Percentiles rank a stretch among this genome's conserved stretches.
Conservation (phyloP, 2,888 invertebrate species). For the Megalurothrips usitatus region DNA sequence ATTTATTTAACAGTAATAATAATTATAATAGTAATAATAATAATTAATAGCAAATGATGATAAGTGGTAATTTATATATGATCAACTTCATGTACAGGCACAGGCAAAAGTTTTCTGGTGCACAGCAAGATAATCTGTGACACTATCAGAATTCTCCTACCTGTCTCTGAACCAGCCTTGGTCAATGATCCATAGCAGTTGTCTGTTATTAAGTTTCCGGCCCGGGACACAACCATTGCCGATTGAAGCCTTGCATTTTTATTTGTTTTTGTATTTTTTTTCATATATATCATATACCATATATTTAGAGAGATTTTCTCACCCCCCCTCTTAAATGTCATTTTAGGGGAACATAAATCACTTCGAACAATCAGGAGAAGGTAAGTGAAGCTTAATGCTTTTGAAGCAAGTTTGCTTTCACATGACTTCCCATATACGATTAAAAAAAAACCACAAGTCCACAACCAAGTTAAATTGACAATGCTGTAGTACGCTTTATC, state of each 20-base stretch:
- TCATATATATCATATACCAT: constrained; percentile 27
- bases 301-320: constrained; percentile 24
- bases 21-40: constrained; percentile 27
- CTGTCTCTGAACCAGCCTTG: constrained; percentile 23
- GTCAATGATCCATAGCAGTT: constrained; percentile 24
- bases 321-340: constrained; percentile 10
- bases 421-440: background rate
- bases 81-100: constrained; percentile 22
- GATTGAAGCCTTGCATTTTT: constrained; percentile 25
- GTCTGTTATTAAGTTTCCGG: constrained; percentile 26
- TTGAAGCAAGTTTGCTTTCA: background rate
- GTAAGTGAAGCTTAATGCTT: background rate
- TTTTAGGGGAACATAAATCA: constrained; percentile 21
- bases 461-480: constrained; percentile 26
- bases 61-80: constrained; percentile 27
- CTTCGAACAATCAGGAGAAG: constrained; percentile 21
- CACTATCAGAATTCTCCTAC: background rate
- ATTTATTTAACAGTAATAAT: constrained; percentile 27
- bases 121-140: background rate
- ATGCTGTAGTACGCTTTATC: constrained; percentile 23
- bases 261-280: constrained; percentile 24
- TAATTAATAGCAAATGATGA: constrained; percentile 27
- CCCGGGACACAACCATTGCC: constrained; percentile 25
- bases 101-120: constrained; percentile 14
- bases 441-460: constrained; percentile 25